Evolutionary conservation across 1,140 invertebrate species (phyloP), one percentile per base, ranked within the genome.

Genomic region (Leptonema lineaticorne): DNA sequence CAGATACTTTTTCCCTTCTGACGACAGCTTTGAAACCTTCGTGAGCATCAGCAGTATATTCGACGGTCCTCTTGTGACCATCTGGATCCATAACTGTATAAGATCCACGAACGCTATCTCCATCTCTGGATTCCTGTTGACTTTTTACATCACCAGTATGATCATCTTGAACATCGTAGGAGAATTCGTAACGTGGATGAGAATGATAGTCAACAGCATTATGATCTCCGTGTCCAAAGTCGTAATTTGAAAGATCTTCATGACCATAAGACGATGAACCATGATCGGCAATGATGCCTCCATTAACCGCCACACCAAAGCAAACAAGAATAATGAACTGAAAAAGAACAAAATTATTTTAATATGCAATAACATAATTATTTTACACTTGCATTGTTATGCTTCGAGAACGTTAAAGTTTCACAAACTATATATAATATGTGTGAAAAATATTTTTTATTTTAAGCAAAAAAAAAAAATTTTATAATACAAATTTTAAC

Each of bases 21-120:
- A 83, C 81, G 14, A 81, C 74, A 11, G 82, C 82, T 69, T 82
- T 82, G 74, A 82, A 83, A 22, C 82, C 82, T 63, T 75, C 78
- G 37, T 77, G 75, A 20, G 75, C 75, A 63, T 81, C 78, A 67
- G 80, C 81, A 28, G 82, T 78, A 70, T 84, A 83, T 74, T 84
- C 80, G 1, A 84, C 82, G 26, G 78, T 83, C 29, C 82, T 76
- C 73, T 78, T 79, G 48, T 78, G 77, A 63, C 82, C 82, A 66
- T 84, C 82, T 37, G 82, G 79, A 56, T 83, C 82, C 56, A 81
- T 70, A 8, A 82, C 75, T 7, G 79, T 78, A 75, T 82, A 82
- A 27, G 57, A 69, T 57, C 79, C 78, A 20, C 74, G 75, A 22
- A 78, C 76, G 14, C 67, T 65, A 68, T 78, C 75, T 27, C 78